phyloP scores from a whole-genome alignment of 2,888 invertebrate genomes.

The Platycheirus rosarum region DNA sequence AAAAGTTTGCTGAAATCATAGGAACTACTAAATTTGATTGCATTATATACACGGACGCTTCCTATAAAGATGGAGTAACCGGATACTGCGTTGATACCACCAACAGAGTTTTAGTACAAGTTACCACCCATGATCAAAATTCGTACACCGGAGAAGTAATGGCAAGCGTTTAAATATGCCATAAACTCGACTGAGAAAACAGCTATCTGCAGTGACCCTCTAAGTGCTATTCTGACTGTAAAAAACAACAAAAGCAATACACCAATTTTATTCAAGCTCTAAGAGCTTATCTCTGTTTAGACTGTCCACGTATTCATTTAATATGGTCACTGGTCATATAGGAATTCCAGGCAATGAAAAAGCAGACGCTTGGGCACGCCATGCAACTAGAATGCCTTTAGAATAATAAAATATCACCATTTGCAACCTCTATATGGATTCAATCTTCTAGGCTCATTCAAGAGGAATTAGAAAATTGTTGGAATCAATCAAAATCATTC shows the following conservation, averaged over 20 bases:
- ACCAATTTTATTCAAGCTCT: not conserved
- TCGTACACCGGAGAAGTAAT: not conserved
- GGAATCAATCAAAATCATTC: constrained; percentile 11
- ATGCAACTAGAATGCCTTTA: too few relatives aligned
- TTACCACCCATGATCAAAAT: not conserved
- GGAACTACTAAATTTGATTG: too few relatives aligned
- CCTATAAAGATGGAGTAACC: too few relatives aligned
- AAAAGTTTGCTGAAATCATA: too few relatives aligned
- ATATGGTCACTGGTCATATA: not conserved
- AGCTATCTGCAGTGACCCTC: not conserved
- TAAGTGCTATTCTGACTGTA: not conserved
- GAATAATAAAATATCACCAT: constrained; percentile 10
- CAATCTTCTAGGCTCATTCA: not conserved
- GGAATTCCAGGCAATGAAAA: not conserved
- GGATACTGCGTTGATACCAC: not conserved
- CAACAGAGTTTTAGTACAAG: not conserved
- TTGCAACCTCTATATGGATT: not conserved
- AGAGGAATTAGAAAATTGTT: not conserved
- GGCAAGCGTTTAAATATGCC: not conserved
- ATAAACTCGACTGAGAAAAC: too few relatives aligned
- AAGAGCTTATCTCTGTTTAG: not conserved
- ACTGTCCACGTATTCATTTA: not conserved
- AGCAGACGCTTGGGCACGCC: too few relatives aligned
- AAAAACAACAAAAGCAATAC: not conserved
- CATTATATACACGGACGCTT: too few relatives aligned